Conservation (phyloP, 1,140 invertebrate species). For the Anoplophora glabripennis region DNA sequence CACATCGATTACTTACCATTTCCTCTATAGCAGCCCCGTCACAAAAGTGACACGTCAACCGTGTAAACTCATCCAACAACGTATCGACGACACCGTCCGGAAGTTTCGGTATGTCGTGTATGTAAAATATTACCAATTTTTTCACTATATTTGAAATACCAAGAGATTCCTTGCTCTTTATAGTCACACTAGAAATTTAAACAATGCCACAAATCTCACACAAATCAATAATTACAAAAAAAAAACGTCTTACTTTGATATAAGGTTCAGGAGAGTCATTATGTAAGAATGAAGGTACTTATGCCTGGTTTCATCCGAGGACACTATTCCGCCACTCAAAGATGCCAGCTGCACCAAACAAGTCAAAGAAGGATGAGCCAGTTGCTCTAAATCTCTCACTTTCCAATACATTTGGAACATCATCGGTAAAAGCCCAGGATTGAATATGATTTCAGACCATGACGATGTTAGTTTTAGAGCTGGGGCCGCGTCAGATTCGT, state of each 20-base stretch:
- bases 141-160: conserved; percentile 66
- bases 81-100: conserved; percentile 49
- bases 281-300: conserved; percentile 72
- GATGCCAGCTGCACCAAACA: conserved; percentile 79
- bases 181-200: conserved; percentile 53
- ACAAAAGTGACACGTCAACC: conserved; percentile 72
- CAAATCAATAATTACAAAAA: not conserved
- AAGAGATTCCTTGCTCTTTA: conserved; percentile 61
- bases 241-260: conserved; percentile 52
- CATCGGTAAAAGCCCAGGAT: conserved; percentile 68
- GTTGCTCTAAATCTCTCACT: conserved; percentile 68
- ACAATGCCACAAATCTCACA: not conserved
- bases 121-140: conserved; percentile 65
- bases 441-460: conserved; percentile 76
- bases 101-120: conserved; percentile 53
- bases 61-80: conserved; percentile 63
- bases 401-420: conserved; percentile 85
- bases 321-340: conserved; percentile 69
- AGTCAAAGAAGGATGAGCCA: conserved; percentile 72
- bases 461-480: conserved; percentile 58
- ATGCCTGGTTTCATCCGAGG: conserved; percentile 57
- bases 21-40: conserved; percentile 73
- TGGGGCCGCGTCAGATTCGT: conserved; percentile 65
- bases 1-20: conserved; percentile 52
- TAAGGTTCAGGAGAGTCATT: conserved; percentile 65